Evolutionary conservation across 2,113 vertebrate species (phyloP).

Genomic region (Sitta europaea): DNA sequence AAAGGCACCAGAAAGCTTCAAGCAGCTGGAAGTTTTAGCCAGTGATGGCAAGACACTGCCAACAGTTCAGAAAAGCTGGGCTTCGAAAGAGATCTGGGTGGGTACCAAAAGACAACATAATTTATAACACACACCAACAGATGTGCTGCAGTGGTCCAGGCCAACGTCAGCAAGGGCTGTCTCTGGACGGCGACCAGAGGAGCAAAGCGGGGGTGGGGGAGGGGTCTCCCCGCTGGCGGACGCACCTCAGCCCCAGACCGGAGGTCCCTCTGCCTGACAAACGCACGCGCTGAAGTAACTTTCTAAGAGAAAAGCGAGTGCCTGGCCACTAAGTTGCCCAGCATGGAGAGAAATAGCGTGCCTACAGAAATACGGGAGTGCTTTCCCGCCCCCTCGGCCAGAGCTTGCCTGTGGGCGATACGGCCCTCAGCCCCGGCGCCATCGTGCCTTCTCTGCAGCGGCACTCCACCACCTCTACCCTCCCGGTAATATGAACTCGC

Average conservation of each 20-base stretch:
- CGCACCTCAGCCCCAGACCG: not conserved
- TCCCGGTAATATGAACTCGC: fast-evolving
- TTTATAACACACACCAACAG: too few relatives aligned
- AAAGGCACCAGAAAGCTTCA: not conserved
- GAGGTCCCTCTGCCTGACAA: not conserved
- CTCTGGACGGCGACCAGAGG: too few relatives aligned
- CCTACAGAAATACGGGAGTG: fast-evolving
- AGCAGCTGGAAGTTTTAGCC: not conserved
- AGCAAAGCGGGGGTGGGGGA: too few relatives aligned
- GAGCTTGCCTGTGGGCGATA: not conserved
- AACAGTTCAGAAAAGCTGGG: not conserved
- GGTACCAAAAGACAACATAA: fast-evolving
- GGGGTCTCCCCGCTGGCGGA: not conserved
- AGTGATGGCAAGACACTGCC: not conserved
- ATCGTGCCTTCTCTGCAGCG: not conserved
- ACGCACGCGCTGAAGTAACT: not conserved
- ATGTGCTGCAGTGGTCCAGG: fast-evolving
- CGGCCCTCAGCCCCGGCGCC: not conserved
- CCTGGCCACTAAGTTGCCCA: too few relatives aligned
- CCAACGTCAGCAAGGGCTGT: not conserved
- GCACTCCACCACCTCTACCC: not conserved
- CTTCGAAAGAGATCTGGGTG: fast-evolving
- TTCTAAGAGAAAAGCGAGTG: not conserved
- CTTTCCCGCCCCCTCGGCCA: not conserved
- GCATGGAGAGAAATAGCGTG: fast-evolving